phyloP scores from a whole-genome alignment of 2,797 vertebrate species.

The Limosa lapponica region DNA sequence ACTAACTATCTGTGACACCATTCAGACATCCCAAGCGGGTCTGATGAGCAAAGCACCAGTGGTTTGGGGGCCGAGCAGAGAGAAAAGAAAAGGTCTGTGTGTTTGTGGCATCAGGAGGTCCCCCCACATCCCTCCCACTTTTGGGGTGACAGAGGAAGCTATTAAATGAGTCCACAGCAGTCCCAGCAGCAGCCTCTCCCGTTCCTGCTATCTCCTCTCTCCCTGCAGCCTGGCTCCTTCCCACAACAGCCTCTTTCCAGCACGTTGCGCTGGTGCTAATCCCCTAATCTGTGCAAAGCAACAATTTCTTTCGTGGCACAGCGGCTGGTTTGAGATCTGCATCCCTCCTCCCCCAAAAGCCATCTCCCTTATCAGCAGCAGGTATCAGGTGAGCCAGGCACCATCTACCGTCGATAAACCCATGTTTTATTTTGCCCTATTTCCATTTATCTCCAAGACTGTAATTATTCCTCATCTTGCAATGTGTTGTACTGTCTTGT shows the following conservation, averaged over 20 bases:
- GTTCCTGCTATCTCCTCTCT: not conserved
- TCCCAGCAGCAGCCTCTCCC: not conserved
- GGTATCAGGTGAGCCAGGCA: conserved; percentile 54
- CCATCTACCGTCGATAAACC: conserved; percentile 37
- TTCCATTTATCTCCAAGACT: conserved; percentile 23
- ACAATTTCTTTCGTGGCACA: conserved; percentile 35
- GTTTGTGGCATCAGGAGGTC: not conserved
- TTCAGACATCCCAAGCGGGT: not conserved
- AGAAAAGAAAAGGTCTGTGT: not conserved
- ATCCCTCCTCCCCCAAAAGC: not conserved
- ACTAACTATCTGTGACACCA: not conserved
- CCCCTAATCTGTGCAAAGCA: conserved; percentile 59
- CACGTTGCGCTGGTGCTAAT: conserved; percentile 41
- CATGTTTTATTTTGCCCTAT: conserved; percentile 37
- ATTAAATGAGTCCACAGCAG: not conserved
- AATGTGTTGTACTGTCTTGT: accelerated
- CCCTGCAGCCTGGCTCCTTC: not conserved
- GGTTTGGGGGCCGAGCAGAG: not conserved
- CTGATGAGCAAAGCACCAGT: not conserved
- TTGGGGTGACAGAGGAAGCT: not conserved
- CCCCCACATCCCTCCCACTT: not conserved
- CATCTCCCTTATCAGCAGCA: conserved; percentile 40
- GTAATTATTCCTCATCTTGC: not conserved
- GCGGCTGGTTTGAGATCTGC: not conserved
- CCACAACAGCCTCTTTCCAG: not conserved